Conservation (phyloP, 2,113 vertebrate species). For the Chloroceryle aenea region DNA sequence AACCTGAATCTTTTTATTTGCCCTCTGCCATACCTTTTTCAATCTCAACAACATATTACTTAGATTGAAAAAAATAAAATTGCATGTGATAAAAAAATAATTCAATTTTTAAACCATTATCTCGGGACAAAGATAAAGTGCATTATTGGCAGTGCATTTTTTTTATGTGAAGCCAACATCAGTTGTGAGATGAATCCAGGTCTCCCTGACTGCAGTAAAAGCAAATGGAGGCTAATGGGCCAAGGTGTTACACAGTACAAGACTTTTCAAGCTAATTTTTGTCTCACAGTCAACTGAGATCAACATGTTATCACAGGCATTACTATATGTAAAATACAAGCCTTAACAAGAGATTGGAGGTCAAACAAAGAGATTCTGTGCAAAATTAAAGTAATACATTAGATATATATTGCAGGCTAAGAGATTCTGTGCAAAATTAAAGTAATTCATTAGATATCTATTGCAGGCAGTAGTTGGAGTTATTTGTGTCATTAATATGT, state of each 20-base stretch:
- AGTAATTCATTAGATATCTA: not conserved
- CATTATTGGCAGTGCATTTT: not conserved
- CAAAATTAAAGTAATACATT: not conserved
- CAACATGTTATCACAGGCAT: not conserved
- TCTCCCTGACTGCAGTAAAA: not conserved
- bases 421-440: not conserved
- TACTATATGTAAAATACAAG: not conserved
- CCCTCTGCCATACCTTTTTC: not conserved
- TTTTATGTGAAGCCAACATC: not conserved
- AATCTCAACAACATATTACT: not conserved
- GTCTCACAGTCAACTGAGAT: not conserved
- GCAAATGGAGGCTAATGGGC: constrained; percentile 1
- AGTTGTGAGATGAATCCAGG: not conserved
- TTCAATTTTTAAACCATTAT: constrained; percentile 21
- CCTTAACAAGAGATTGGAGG: not conserved
- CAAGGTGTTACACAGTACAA: not conserved
- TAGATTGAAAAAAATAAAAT: not conserved
- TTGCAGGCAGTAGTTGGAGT: not conserved
- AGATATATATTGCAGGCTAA: not conserved
- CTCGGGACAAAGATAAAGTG: not conserved
- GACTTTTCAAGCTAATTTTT: not conserved
- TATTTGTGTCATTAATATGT: not conserved
- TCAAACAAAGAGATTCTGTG: not conserved
- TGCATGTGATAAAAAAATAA: not conserved
- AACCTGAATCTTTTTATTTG: constrained; percentile 13